Percentiles rank a stretch among this genome's conserved stretches.
phyloP scores from a whole-genome alignment of 2,888 invertebrate genomes.

The Drosophila putrida region DNA sequence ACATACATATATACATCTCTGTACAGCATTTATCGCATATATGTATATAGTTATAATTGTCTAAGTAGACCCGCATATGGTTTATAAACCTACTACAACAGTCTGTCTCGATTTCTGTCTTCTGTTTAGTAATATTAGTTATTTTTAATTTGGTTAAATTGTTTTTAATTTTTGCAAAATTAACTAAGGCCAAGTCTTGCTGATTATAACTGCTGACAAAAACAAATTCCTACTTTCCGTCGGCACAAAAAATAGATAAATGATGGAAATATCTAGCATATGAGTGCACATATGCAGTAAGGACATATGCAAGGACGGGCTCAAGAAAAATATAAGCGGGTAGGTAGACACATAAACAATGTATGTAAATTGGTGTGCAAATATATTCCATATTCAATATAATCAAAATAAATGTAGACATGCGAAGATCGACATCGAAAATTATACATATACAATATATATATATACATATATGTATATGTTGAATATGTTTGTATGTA shows the following conservation, averaged over 20 bases:
- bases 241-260: constrained; percentile 5
- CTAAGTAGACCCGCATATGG: constrained; percentile 21
- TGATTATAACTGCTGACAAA: background rate
- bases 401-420: constrained; percentile 18
- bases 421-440: constrained; percentile 33
- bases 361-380: constrained; percentile 20
- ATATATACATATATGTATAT: constrained; percentile 31
- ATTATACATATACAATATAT: constrained; percentile 34
- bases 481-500: constrained; percentile 18
- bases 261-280: background rate
- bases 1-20: constrained; percentile 15
- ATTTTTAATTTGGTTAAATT: constrained; percentile 33
- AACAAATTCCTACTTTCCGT: constrained; percentile 3
- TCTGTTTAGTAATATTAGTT: constrained; percentile 33
- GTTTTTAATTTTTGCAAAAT: constrained; percentile 24
- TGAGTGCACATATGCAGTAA: constrained; percentile 3
- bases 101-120: constrained; percentile 2
- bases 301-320: background rate
- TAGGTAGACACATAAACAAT: constrained; percentile 28
- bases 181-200: constrained; percentile 17
- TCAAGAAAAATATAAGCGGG: constrained; percentile 2
- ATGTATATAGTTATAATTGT: constrained; percentile 21
- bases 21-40: constrained; percentile 9
- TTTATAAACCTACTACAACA: constrained; percentile 1
- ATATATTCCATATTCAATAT: constrained; percentile 7